phyloP scores from a whole-genome alignment of 64 coral and sea anemone genomes.

The Stylophora pistillata region DNA sequence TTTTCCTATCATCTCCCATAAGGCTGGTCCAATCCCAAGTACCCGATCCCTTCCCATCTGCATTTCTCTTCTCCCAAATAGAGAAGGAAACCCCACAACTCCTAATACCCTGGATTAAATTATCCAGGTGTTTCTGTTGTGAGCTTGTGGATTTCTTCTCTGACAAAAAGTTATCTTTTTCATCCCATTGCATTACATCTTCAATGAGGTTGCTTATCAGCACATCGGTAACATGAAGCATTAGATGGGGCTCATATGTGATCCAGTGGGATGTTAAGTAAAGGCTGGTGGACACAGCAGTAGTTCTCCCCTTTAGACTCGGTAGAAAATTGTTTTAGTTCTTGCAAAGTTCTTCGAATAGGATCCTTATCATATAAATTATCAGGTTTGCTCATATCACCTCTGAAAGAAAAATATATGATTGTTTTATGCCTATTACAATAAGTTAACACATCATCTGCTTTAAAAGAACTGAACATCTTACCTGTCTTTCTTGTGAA shows the following conservation, averaged over 20 bases:
- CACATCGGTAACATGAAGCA: slow-evolving; percentile 26
- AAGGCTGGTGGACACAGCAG: slow-evolving; percentile 2
- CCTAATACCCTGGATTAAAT: background rate
- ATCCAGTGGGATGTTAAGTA: slow-evolving; percentile 35
- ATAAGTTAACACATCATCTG: no score
- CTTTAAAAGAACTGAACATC: no score
- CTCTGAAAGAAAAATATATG: background rate
- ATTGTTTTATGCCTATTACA: no score
- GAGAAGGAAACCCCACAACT: slow-evolving; percentile 44
- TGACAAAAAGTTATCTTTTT: slow-evolving; percentile 33
- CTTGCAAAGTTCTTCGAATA: background rate
- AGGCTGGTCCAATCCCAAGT: slow-evolving; percentile 44
- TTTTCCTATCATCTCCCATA: slow-evolving; percentile 44
- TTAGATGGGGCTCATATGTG: slow-evolving; percentile 45
- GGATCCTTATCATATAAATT: background rate
- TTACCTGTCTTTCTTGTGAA: slow-evolving; percentile 44
- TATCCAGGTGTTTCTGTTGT: background rate
- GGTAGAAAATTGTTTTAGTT: background rate
- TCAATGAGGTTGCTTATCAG: slow-evolving; percentile 33
- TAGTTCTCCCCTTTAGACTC: background rate
- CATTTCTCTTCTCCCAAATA: slow-evolving; percentile 44
- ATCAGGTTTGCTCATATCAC: background rate
- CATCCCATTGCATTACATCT: slow-evolving; percentile 45
- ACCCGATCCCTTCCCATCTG: slow-evolving; percentile 24
- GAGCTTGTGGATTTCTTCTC: background rate